These are phyloP conservation scores for Magallana nippona DNA, from an alignment of 2,888 invertebrate genomes.

Conservation along the genomic window DNA sequence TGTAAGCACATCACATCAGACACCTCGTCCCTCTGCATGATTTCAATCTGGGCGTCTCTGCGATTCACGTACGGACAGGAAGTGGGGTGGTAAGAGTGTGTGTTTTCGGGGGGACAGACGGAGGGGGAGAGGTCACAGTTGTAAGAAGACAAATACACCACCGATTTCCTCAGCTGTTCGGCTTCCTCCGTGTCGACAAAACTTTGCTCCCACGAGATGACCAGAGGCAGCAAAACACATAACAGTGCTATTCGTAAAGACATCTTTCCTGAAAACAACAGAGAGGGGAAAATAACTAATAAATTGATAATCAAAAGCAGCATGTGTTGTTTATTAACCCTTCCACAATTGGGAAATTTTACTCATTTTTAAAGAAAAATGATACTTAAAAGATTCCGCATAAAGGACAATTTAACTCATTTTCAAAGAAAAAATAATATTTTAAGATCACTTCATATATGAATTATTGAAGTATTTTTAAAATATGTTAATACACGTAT, in stretches of 20 bases:
- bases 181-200: background rate
- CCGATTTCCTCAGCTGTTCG: background rate
- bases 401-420: no score
- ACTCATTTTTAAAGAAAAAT: no score
- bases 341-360: no score
- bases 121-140: slow-evolving; percentile 29
- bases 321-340: no score
- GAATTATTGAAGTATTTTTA: no score
- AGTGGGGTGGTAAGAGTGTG: background rate
- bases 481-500: no score
- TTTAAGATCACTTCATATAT: no score
- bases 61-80: slow-evolving; percentile 19
- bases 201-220: background rate
- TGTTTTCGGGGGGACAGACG: slow-evolving; percentile 7
- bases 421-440: no score
- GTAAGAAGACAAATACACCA: slow-evolving; percentile 3
- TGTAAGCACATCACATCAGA: slow-evolving; percentile 29
- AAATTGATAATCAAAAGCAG: no score
- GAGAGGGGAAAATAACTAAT: no score
- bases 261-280: background rate
- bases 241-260: background rate
- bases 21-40: background rate
- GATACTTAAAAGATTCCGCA: no score
- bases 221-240: background rate
- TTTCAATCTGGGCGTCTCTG: background rate